These are phyloP conservation scores for Petrophora chlorosata DNA, from an alignment of 2,888 invertebrate genomes.

Conservation along the genomic window DNA sequence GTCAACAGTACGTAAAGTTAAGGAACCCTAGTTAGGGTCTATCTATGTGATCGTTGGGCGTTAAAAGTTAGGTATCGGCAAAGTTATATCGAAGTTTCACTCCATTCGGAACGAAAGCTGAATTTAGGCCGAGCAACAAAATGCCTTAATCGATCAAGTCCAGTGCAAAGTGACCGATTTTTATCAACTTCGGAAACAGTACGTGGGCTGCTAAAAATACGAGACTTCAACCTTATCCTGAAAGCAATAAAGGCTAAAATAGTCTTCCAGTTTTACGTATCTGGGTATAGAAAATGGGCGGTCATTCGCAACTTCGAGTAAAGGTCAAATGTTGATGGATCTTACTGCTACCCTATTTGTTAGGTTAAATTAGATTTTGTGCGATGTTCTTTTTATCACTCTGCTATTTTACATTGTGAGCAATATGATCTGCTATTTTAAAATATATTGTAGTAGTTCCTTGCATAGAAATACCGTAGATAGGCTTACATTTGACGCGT, in stretches of 20 bases:
- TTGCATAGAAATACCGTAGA: no score
- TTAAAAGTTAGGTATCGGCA: no score
- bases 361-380: no score
- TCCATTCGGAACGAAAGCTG: neutral
- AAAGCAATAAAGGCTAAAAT: conserved; percentile 5
- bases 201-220: conserved; percentile 11
- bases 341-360: conserved; percentile 8
- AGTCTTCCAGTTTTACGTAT: neutral
- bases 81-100: neutral
- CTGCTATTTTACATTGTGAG: no score
- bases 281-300: conserved; percentile 5
- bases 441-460: no score
- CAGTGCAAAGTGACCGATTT: conserved; percentile 37
- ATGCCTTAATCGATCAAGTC: conserved; percentile 27
- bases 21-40: no score
- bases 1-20: no score
- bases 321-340: conserved; percentile 16
- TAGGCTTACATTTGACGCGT: no score
- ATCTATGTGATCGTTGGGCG: no score
- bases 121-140: conserved; percentile 4
- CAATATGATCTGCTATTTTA: no score
- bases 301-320: conserved; percentile 6
- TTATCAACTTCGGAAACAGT: conserved; percentile 50
- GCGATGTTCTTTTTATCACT: no score
- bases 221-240: conserved; percentile 1